Conservation (phyloP, 2,888 invertebrate genomes). For the Nebria salina region DNA sequence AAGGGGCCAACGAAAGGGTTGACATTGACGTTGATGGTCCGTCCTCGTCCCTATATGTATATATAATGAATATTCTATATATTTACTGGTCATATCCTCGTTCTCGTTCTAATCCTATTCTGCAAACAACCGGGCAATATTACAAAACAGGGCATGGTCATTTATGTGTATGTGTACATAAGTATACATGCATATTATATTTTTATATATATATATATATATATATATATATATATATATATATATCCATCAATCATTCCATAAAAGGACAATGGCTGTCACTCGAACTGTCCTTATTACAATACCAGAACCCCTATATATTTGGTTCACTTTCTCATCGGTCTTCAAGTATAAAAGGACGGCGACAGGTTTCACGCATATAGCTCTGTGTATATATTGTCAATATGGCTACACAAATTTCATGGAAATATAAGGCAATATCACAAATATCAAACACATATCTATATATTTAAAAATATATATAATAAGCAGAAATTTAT, state of each 20-base stretch:
- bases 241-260: slow-evolving; percentile 24
- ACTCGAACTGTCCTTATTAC: slow-evolving; percentile 26
- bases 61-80: background rate
- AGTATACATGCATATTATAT: background rate
- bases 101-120: background rate
- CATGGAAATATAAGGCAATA: background rate
- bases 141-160: background rate
- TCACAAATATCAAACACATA: background rate
- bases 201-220: too few species aligned
- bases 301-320: slow-evolving; percentile 7
- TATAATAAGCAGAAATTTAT: too few species aligned
- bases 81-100: background rate
- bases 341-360: background rate
- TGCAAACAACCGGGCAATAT: background rate
- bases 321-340: slow-evolving; percentile 1
- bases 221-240: too few species aligned
- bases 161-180: background rate
- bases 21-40: background rate
- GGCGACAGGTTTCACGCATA: background rate
- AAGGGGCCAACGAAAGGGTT: background rate
- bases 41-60: background rate
- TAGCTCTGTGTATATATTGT: background rate
- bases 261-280: slow-evolving; percentile 28
- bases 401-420: too few species aligned
- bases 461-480: too few species aligned